Evolutionary conservation across 2,113 vertebrate species (phyloP), one percentile per base, ranked within the genome.

Genomic region (Microtus richardsoni): DNA sequence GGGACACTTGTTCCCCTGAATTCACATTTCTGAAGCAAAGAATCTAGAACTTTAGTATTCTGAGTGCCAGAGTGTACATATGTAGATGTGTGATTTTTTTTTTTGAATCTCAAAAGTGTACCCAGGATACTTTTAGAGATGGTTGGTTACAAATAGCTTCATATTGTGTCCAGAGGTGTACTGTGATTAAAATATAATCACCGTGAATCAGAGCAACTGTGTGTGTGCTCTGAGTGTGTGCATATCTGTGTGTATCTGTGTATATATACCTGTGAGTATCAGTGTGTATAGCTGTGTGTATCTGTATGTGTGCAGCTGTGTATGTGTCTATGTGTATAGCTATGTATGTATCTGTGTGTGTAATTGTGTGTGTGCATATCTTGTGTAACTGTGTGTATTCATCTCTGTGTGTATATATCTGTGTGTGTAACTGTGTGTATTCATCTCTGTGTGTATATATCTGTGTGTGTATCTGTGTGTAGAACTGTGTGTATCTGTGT

Each of bases 101-200:
- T 98, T n/a, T 83, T 94, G 75, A 64, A 89, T 86, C 92, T 95
- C 88, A 49, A 85, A 91, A 52, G 58, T 74, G 91, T 91, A 80
- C 66, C 83, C 39, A 17, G 19, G 30, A 0, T 91, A 7, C 21
- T 94, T 71, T 95, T 91, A 93, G 84, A 82, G 75, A 26, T 89
- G 6, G 17, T 95, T 68, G 92, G 58, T 95, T 97, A 24, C 89
- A 97, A 88, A 54, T 93, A 39, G 16, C 95, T 98, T 30, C 75
- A 10, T 87, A 36, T 80, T 62, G 41, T 91, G 88, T 70, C 86
- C 93, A 73, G 36, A 17, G 26, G 24, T n/a, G 36, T 73, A 54
- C 28, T 92, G 10, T 91, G 64, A 70, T 85, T 88, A 77, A 91
- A 36, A 49, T 80, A 75, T 52, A 16, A n/a, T 47, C 13, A 58